phyloP scores from a whole-genome alignment of 2,888 invertebrate species.

The Andrena bicolor region DNA sequence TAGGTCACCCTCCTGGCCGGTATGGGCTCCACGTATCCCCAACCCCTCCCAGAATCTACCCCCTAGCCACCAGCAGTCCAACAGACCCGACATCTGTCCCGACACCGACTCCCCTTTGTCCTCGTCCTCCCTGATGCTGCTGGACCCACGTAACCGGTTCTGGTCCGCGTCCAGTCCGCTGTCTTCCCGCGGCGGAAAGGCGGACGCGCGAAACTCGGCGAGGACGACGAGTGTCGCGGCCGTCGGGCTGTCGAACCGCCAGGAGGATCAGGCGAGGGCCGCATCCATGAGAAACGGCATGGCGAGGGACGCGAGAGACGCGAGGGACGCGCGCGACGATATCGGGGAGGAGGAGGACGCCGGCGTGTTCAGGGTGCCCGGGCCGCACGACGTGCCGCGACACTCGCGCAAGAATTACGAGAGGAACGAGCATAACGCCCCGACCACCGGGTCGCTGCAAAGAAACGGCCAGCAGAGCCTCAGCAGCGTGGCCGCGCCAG shows the following conservation, averaged over 20 bases:
- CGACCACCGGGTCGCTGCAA: slow-evolving; percentile 17
- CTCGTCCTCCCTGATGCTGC: slow-evolving; percentile 76
- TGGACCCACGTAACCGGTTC: slow-evolving; percentile 79
- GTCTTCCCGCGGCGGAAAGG: slow-evolving; percentile 56
- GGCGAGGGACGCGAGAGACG: slow-evolving; percentile 23
- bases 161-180: slow-evolving; percentile 77
- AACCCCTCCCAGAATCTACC: slow-evolving; percentile 80
- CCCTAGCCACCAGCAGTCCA: slow-evolving; percentile 50
- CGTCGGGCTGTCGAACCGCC: slow-evolving; percentile 21
- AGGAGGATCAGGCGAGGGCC: not conserved
- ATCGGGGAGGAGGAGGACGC: slow-evolving; percentile 12
- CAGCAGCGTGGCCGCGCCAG: slow-evolving; percentile 20
- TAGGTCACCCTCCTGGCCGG: slow-evolving; percentile 88
- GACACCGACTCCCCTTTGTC: slow-evolving; percentile 75
- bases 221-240: slow-evolving; percentile 39
- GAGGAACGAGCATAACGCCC: slow-evolving; percentile 60
- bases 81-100: slow-evolving; percentile 53
- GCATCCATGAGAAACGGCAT: slow-evolving; percentile 55
- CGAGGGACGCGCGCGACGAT: slow-evolving; percentile 26
- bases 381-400: slow-evolving; percentile 69
- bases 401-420: slow-evolving; percentile 69
- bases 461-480: slow-evolving; percentile 39
- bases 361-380: slow-evolving; percentile 76
- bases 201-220: slow-evolving; percentile 17
- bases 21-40: slow-evolving; percentile 86